A percentile compares a stretch with the other conserved stretches of the same genome.
phyloP scores from a whole-genome alignment of 2,888 invertebrate species.

The Brachylomia viminalis region DNA sequence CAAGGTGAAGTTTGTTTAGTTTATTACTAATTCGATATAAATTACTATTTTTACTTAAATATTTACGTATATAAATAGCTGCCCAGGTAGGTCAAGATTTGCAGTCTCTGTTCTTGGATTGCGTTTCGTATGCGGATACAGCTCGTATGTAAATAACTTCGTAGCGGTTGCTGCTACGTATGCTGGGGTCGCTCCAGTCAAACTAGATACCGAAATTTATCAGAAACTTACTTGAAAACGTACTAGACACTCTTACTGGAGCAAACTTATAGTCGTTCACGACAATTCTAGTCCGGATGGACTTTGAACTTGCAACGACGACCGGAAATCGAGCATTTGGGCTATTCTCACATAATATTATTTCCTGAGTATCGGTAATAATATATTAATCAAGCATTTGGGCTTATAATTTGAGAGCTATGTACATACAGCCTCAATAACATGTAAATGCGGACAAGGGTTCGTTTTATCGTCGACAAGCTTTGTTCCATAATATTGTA shows the following conservation, averaged over 20 bases:
- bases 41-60: background rate
- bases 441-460: background rate
- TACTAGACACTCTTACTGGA: background rate
- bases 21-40: background rate
- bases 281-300: background rate
- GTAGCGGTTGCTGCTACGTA: background rate
- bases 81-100: constrained; percentile 6
- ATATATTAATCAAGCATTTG: no score
- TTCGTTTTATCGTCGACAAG: background rate
- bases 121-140: constrained; percentile 5
- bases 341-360: background rate
- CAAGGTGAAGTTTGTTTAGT: background rate
- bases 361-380: background rate
- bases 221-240: background rate
- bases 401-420: background rate
- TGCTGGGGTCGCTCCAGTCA: background rate
- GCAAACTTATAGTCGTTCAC: background rate
- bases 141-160: constrained; percentile 25
- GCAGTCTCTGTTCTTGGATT: background rate
- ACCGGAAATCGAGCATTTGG: background rate
- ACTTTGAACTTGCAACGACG: background rate
- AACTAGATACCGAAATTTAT: constrained; percentile 6
- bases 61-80: background rate
- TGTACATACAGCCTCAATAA: background rate
- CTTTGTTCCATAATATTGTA: background rate